A percentile compares a stretch with the other conserved stretches of the same genome.
These are phyloP conservation scores for Hybognathus amarus DNA, from an alignment of 2,797 vertebrate species.

Conservation along the genomic window DNA sequence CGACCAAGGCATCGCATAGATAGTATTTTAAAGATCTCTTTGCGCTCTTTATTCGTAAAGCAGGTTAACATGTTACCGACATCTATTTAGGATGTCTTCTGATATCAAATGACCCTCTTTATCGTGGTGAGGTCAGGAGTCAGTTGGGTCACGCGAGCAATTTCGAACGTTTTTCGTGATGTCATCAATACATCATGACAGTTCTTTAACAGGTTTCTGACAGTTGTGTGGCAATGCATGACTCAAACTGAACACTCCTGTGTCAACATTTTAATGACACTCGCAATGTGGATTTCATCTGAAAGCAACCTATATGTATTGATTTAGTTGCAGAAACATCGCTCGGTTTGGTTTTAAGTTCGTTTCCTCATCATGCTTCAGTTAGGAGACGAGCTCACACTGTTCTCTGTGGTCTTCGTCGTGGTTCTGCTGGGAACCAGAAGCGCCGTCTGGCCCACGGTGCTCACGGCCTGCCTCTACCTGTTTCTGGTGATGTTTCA, in stretches of 20 bases:
- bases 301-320: neutral
- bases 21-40: neutral
- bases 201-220: neutral
- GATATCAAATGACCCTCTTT: neutral
- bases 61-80: neutral
- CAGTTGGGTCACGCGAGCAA: neutral
- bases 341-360: neutral
- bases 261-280: neutral
- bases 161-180: neutral
- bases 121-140: neutral
- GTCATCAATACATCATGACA: neutral
- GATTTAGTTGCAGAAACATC: neutral
- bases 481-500: conserved; percentile 79
- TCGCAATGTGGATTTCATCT: neutral
- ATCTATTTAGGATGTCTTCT: neutral
- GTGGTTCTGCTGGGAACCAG: conserved; percentile 77
- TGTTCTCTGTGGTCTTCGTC: conserved; percentile 78
- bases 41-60: neutral
- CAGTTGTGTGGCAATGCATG: neutral
- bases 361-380: conserved; percentile 76
- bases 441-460: conserved; percentile 79
- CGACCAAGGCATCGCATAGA: neutral
- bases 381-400: conserved; percentile 75
- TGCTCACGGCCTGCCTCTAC: conserved; percentile 79
- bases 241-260: neutral